phyloP scores from a whole-genome alignment of 1,140 invertebrate species.

The Drosophila murphyi region DNA sequence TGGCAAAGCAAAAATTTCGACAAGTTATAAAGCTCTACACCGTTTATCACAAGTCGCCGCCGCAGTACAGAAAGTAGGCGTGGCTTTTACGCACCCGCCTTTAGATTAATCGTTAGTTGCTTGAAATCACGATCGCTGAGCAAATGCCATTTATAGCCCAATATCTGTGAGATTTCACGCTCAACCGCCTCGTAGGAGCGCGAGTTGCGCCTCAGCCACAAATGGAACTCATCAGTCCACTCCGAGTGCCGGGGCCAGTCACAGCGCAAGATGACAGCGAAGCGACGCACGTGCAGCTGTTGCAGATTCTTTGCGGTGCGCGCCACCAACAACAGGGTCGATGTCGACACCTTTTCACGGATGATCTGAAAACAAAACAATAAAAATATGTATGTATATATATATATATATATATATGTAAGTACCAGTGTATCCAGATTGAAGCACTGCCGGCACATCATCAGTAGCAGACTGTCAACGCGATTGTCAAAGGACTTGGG shows the following conservation, averaged over 20 bases:
- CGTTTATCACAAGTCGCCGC: constrained; percentile 67
- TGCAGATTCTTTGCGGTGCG: constrained; percentile 88
- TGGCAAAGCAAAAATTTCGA: constrained; percentile 34
- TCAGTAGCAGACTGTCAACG: constrained; percentile 87
- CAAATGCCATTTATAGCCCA: constrained; percentile 90
- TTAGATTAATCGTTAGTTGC: constrained; percentile 71
- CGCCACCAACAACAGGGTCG: constrained; percentile 91
- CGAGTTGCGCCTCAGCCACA: constrained; percentile 88
- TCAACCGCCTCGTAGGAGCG: constrained; percentile 88
- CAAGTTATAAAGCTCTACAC: constrained; percentile 71
- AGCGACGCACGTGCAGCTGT: constrained; percentile 89
- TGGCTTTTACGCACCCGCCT: constrained; percentile 36
- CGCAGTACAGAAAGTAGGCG: background rate
- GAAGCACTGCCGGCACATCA: constrained; percentile 87
- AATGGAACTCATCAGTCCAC: constrained; percentile 89
- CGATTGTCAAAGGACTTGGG: constrained; percentile 88
- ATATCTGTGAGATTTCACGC: constrained; percentile 88
- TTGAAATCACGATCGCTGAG: constrained; percentile 90
- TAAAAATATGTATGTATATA: background rate
- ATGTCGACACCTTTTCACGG: constrained; percentile 91
- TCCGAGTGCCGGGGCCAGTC: constrained; percentile 89
- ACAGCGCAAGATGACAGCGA: constrained; percentile 89
- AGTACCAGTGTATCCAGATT: constrained; percentile 88
- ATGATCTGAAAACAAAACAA: constrained; percentile 86
- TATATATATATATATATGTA: background rate